Percentiles rank a stretch among this genome's conserved stretches.
Evolutionary conservation across 2,797 vertebrate species (phyloP).

Genomic region (Apodemus agrarius): DNA sequence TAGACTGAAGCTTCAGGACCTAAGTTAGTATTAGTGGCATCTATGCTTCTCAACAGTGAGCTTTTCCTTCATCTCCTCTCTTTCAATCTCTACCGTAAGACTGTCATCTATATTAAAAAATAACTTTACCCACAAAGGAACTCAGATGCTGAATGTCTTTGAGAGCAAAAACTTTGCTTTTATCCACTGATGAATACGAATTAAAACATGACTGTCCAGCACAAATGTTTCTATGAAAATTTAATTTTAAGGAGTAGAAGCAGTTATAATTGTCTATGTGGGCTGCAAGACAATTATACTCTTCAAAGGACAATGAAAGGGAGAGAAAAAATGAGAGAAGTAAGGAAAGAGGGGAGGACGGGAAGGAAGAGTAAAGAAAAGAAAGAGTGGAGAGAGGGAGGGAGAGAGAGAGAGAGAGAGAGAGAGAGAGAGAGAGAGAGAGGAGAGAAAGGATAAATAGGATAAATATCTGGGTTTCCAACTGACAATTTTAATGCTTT

Average conservation of each 20-base stretch:
- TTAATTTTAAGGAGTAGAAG: neutral
- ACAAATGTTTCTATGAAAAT: neutral
- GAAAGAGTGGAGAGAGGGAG: accelerated
- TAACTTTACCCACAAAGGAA: neutral
- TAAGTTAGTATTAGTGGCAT: conserved; percentile 31
- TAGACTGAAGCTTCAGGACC: neutral
- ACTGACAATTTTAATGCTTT: neutral
- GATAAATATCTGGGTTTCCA: neutral
- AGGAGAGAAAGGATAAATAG: neutral
- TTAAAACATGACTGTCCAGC: conserved; percentile 25
- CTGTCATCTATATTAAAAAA: neutral
- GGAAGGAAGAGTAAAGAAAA: neutral
- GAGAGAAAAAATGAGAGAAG: neutral
- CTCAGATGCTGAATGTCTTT: neutral
- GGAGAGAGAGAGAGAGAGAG: accelerated
- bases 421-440: neutral
- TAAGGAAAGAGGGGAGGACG: no score
- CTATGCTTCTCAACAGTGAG: neutral
- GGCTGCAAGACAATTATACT: neutral
- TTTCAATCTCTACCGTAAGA: neutral
- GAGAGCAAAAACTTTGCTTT: neutral
- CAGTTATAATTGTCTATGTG: neutral
- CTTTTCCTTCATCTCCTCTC: neutral
- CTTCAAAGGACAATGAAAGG: neutral
- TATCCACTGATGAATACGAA: neutral